Evolutionary conservation across 1,140 invertebrate species (phyloP).

Genomic region (Dermatophagoides farinae): DNA sequence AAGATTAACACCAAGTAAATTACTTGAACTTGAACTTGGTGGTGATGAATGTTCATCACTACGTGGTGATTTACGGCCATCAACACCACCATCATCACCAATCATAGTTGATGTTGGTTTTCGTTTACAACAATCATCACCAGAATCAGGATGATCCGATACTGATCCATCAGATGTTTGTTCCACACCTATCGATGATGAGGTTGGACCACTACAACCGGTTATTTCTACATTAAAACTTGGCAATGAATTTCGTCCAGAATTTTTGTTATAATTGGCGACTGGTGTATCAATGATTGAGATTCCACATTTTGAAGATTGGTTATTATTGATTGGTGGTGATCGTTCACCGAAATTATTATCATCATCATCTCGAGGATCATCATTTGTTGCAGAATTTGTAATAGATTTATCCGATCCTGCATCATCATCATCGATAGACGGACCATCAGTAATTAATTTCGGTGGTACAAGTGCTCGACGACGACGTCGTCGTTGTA

Average conservation of each 20-base stretch:
- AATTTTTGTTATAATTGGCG: too few species aligned
- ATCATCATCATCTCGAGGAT: too few species aligned
- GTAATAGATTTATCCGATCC: constrained; percentile 8
- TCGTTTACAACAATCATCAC: not conserved
- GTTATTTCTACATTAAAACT: too few species aligned
- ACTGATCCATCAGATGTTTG: not conserved
- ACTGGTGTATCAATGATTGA: too few species aligned
- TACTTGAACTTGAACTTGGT: constrained; percentile 1
- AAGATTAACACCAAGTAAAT: not conserved
- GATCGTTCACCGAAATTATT: too few species aligned
- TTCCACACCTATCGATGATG: not conserved
- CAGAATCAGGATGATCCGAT: not conserved
- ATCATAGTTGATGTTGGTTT: not conserved
- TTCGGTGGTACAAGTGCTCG: constrained; percentile 31
- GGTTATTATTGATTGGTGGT: too few species aligned
- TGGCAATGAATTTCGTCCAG: too few species aligned
- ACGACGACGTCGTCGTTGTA: constrained; percentile 27
- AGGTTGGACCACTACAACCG: not conserved
- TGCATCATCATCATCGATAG: too few species aligned
- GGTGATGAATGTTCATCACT: not conserved
- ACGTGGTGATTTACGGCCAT: not conserved
- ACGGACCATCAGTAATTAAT: constrained; percentile 19
- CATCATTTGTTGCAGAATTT: constrained; percentile 18
- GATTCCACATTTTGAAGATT: too few species aligned
- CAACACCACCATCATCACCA: too few species aligned